phyloP scores from a whole-genome alignment of 37 sponge, comb jelly and placozoan species.

The Cladorhizidae sp. region DNA sequence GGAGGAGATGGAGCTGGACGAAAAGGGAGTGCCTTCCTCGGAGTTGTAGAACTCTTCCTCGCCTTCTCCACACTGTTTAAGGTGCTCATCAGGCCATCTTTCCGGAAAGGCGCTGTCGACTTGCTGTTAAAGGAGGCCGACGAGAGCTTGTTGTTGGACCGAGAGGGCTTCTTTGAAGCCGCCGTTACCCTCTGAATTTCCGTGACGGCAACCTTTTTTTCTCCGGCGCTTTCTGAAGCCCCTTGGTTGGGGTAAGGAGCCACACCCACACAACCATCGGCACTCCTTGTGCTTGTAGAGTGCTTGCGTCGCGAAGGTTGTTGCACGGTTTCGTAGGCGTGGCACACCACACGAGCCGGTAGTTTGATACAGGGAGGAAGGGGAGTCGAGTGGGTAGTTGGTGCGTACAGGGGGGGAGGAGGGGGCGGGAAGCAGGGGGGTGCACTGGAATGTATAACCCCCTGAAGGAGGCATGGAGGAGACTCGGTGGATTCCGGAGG shows the following conservation, averaged over 20 bases:
- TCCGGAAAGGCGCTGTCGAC: no score
- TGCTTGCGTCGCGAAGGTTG: background rate
- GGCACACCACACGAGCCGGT: no score
- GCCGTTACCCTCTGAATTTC: background rate
- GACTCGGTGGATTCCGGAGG: background rate
- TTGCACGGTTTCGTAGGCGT: background rate
- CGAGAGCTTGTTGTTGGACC: no score
- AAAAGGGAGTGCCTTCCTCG: background rate
- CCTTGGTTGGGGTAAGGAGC: no score
- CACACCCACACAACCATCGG: no score
- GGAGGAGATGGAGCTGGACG: background rate
- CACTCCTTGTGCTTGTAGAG: background rate
- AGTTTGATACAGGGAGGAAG: background rate
- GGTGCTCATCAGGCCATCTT: no score
- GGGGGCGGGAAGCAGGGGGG: slow-evolving; percentile 30
- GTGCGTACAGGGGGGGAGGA: background rate
- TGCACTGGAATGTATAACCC: background rate
- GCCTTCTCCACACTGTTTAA: no score
- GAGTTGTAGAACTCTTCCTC: background rate
- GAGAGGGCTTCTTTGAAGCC: background rate
- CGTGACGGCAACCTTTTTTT: background rate
- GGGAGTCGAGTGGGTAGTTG: background rate
- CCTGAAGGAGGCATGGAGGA: background rate
- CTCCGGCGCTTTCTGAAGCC: background rate
- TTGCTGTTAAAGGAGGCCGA: no score